phyloP scores from a whole-genome alignment of 2,797 vertebrate species.

The Ptychadena robeensis region DNA sequence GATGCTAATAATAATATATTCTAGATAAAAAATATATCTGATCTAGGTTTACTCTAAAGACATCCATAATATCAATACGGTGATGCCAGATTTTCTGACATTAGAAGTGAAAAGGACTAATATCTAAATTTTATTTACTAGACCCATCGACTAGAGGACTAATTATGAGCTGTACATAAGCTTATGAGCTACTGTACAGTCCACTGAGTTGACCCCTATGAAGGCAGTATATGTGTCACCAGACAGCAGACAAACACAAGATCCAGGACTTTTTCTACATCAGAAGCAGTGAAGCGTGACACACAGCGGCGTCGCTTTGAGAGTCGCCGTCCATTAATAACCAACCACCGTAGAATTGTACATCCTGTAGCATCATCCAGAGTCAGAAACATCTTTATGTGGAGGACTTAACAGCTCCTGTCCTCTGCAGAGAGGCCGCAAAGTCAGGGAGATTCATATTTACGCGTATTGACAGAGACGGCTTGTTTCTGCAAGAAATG shows the following conservation, averaged over 20 bases:
- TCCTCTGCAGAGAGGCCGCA: not conserved
- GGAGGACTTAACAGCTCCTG: not conserved
- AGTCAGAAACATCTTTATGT: constrained; percentile 27
- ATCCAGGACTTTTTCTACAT: not conserved
- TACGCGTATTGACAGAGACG: constrained; percentile 28
- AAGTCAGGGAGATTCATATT: constrained; percentile 42
- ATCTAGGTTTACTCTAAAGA: not conserved
- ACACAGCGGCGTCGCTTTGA: constrained; percentile 15
- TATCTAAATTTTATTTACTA: constrained; percentile 31
- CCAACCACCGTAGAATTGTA: not conserved
- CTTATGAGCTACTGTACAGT: not conserved
- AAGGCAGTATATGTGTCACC: constrained; percentile 48
- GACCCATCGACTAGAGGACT: constrained; percentile 8
- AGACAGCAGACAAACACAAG: constrained; percentile 11
- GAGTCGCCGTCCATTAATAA: constrained; percentile 11
- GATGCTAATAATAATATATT: no score
- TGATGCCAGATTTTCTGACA: constrained; percentile 6
- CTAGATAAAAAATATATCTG: not conserved
- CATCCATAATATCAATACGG: not conserved
- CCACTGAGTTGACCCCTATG: constrained; percentile 13
- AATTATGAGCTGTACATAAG: constrained; percentile 26
- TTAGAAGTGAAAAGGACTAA: constrained; percentile 20
- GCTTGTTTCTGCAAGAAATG: constrained; percentile 37
- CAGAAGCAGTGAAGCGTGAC: not conserved
- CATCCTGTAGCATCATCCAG: not conserved